These are phyloP conservation scores for Mesoligia furuncula DNA, from an alignment of 2,888 invertebrate species.

Conservation along the genomic window DNA sequence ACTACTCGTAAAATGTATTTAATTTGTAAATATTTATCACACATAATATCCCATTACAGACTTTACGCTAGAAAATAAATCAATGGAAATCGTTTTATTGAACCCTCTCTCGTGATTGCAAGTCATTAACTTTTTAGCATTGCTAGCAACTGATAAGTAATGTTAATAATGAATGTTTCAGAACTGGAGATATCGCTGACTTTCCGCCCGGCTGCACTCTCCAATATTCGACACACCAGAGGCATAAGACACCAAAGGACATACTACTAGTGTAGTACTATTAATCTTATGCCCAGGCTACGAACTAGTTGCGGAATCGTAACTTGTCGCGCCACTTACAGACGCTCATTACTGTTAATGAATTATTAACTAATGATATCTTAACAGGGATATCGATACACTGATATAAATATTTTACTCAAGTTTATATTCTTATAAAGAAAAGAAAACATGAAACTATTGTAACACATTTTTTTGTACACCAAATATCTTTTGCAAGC, in stretches of 20 bases:
- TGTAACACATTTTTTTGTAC: not conserved
- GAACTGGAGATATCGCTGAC: constrained; percentile 58
- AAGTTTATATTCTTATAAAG: not conserved
- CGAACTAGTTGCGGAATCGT: constrained; percentile 16
- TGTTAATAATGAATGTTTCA: constrained; percentile 53
- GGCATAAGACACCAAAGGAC: constrained; percentile 37
- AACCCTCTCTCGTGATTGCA: constrained; percentile 48
- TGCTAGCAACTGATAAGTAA: constrained; percentile 36
- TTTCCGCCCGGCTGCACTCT: constrained; percentile 30
- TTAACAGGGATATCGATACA: too few species aligned
- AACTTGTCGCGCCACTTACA: not conserved
- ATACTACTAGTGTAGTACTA: constrained; percentile 36
- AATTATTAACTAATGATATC: constrained; percentile 1
- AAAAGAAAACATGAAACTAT: not conserved
- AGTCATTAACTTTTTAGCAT: constrained; percentile 48
- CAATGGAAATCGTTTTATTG: constrained; percentile 46
- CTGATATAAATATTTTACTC: not conserved
- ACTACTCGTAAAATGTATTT: not conserved
- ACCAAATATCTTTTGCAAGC: not conserved
- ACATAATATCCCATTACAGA: not conserved
- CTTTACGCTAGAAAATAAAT: constrained; percentile 26
- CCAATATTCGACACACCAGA: constrained; percentile 45
- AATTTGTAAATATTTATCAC: not conserved
- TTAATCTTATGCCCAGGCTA: constrained; percentile 21
- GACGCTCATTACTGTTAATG: not conserved